Evolutionary conservation across 2,113 vertebrate species (phyloP), one percentile per base, ranked within the genome.

Genomic region (Semnornis frantzii): DNA sequence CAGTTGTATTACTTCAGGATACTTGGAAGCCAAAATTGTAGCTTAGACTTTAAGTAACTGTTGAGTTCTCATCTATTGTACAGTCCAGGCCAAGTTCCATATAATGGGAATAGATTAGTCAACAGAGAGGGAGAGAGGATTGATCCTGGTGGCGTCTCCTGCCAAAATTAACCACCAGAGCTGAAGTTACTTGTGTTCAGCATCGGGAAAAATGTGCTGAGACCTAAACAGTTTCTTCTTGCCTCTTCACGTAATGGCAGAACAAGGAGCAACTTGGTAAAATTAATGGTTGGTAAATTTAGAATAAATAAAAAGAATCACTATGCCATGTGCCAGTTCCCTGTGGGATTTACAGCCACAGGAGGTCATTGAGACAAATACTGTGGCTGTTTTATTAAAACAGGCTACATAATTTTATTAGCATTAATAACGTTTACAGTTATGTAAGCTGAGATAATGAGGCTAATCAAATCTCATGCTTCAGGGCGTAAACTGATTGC

Each of bases 381-480:
- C 85, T 89, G 77, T 90, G 94, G 82, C 91, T 93, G 87, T 94
- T 94, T 95, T 97, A 94, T 95, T 95, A 96, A 95, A 95, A 92
- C 91, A 93, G 89, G 89, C 82, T 91, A 95, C 96, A 96, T 97
- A 96, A 97, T 96, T 96, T 96, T 97, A 96, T 96, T 96, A 96
- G 92, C 95, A 95, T 97, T 97, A 96, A 97, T 97, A 97, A 96
- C 85, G 3, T 96, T 96, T 97, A 96, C 92, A 95, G 91, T 96
- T 96, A 96, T 93, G 91, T 93, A 97, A 93, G 87, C 91, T 96
- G 92, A 97, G 96, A 96, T 97, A 97, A 97, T 96, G 96, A 97
- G 95, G 87, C 94, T 96, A 95, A 97, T 97, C 95, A 96, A 96
- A 97, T 97, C 95, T 96, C 96, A 97, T 96, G 97, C 97, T 97